Evolutionary conservation across 2,797 vertebrate genomes (phyloP).

Genomic region (Eremophila alpestris): DNA sequence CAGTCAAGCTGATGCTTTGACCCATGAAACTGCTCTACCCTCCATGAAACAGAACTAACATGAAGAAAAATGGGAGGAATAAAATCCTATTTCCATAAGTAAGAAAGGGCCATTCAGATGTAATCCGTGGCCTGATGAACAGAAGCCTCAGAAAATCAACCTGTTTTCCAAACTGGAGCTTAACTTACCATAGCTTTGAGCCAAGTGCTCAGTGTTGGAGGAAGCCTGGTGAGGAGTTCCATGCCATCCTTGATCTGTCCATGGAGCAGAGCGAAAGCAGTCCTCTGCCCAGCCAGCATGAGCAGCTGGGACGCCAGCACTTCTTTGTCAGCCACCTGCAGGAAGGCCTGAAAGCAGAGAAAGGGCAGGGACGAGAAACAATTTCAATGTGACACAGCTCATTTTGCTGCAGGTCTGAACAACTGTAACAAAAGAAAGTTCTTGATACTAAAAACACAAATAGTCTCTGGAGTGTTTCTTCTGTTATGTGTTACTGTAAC

Average conservation of each 20-base stretch:
- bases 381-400: background rate
- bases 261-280: constrained; percentile 88
- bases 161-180: background rate
- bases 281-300: constrained; percentile 90
- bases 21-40: background rate
- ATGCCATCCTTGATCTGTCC: constrained; percentile 86
- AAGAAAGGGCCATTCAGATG: background rate
- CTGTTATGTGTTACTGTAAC: background rate
- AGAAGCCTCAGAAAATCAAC: background rate
- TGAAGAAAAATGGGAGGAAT: background rate
- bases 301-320: constrained; percentile 95
- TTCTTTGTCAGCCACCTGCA: constrained; percentile 92
- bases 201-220: constrained; percentile 96
- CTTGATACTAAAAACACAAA: background rate
- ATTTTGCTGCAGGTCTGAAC: background rate
- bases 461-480: background rate
- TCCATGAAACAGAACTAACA: background rate
- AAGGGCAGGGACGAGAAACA: background rate
- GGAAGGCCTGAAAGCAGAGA: constrained; percentile 81
- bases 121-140: background rate
- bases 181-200: constrained; percentile 94
- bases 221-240: constrained; percentile 91
- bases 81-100: background rate
- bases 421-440: background rate
- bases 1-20: background rate